These are phyloP conservation scores for Atrichornis clamosus DNA, from an alignment of 2,113 vertebrate species.

Conservation along the genomic window DNA sequence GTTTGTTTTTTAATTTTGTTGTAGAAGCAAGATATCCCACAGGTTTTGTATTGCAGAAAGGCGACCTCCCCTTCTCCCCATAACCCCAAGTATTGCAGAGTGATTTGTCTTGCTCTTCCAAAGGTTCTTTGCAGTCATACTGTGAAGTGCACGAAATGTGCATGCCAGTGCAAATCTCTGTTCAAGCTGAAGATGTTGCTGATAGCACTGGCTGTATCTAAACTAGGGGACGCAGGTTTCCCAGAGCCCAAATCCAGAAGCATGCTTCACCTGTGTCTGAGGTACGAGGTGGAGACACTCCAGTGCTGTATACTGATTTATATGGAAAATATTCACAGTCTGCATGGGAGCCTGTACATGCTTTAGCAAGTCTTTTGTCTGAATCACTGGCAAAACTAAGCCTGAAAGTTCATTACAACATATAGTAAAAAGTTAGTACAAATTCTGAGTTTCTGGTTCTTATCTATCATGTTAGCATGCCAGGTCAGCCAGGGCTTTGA, in stretches of 20 bases:
- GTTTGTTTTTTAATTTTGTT: neutral
- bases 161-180: fast-evolving
- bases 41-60: neutral
- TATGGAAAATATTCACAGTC: neutral
- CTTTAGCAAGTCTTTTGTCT: neutral
- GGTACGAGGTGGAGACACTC: neutral
- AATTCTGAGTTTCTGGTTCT: neutral
- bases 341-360: neutral
- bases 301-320: neutral
- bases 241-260: neutral
- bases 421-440: neutral
- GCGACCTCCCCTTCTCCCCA: neutral
- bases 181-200: neutral
- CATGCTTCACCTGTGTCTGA: neutral
- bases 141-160: fast-evolving
- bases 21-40: neutral
- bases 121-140: neutral
- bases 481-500: neutral
- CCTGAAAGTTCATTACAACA: neutral
- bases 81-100: neutral
- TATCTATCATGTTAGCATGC: neutral
- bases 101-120: neutral
- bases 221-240: neutral
- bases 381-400: neutral
- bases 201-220: neutral